Percentiles rank a stretch among this genome's conserved stretches.
Evolutionary conservation across 2,797 vertebrate genomes (phyloP).

Genomic region (Coregonus sp.): DNA sequence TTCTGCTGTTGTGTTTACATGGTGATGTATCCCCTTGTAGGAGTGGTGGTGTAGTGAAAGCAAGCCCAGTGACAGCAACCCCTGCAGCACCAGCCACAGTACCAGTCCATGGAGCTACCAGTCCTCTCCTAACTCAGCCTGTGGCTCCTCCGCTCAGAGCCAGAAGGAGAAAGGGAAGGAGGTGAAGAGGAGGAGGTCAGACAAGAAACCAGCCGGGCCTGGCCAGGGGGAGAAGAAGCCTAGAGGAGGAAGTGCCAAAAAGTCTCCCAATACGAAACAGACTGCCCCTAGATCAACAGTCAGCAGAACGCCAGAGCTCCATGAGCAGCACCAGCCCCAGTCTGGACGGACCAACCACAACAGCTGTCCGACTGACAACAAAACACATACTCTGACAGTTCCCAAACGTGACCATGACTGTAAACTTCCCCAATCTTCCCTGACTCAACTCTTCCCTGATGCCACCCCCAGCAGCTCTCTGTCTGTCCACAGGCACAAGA

Average conservation of each 20-base stretch:
- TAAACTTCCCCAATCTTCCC: not conserved
- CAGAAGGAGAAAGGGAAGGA: conserved; percentile 3
- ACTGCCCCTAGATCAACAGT: conserved; percentile 3
- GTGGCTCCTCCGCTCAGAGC: not conserved
- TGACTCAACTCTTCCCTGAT: not conserved
- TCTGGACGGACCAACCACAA: not conserved
- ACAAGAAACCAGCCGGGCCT: not conserved
- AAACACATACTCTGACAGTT: not conserved
- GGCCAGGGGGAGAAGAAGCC: conserved; percentile 25
- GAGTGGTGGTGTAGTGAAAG: conserved; percentile 31
- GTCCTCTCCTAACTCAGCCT: not conserved
- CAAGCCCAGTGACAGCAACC: conserved; percentile 27
- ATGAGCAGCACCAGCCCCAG: not conserved
- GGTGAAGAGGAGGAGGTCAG: conserved; percentile 6
- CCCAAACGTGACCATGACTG: not conserved
- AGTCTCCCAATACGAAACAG: conserved; percentile 4
- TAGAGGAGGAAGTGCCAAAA: conserved; percentile 17
- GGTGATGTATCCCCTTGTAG: conserved; percentile 15
- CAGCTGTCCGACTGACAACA: not conserved
- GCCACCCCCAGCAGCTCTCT: conserved; percentile 1
- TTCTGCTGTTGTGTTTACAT: not conserved
- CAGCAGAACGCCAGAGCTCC: conserved; percentile 26
- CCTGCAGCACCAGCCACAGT: conserved; percentile 30
- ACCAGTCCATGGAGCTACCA: conserved; percentile 18
- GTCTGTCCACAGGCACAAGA: not conserved